Evolutionary conservation across 2,888 invertebrate species (phyloP).

Genomic region (Entomobrya proxima): DNA sequence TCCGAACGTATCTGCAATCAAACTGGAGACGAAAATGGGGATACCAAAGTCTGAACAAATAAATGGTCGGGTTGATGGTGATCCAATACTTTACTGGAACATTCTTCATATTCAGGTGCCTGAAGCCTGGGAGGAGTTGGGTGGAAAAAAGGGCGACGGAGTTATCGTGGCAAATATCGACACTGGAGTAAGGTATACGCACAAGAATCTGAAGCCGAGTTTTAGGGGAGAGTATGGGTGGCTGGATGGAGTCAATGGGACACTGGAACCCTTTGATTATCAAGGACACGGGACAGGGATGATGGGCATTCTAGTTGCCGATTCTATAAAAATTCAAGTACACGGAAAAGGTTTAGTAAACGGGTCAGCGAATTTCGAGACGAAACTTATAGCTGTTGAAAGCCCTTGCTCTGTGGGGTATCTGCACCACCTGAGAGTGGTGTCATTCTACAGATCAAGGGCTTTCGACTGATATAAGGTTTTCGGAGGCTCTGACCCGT

Average conservation of each 20-base stretch:
- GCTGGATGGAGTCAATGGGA: constrained; percentile 36
- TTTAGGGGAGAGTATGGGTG: constrained; percentile 7
- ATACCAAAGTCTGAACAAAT: not conserved
- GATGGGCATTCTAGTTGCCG: not conserved
- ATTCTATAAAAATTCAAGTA: too few species aligned
- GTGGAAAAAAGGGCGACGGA: not conserved
- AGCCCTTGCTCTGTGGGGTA: too few species aligned
- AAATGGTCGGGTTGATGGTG: not conserved
- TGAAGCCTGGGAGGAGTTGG: not conserved
- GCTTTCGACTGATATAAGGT: too few species aligned
- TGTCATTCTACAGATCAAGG: too few species aligned
- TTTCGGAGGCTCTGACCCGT: too few species aligned
- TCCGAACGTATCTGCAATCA: not conserved
- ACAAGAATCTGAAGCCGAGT: constrained; percentile 16
- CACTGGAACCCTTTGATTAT: not conserved
- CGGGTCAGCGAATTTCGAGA: too few species aligned
- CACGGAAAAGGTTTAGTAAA: too few species aligned
- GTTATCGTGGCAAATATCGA: constrained; percentile 32
- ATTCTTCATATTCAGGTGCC: not conserved
- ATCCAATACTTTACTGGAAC: not conserved
- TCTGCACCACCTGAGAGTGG: too few species aligned
- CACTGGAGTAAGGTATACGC: constrained; percentile 35
- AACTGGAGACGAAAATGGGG: not conserved
- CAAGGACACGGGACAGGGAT: constrained; percentile 24
- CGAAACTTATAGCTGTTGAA: too few species aligned